These are phyloP conservation scores for Petrocephalus zakoni DNA, from an alignment of 2,113 vertebrate species.

Conservation along the genomic window DNA sequence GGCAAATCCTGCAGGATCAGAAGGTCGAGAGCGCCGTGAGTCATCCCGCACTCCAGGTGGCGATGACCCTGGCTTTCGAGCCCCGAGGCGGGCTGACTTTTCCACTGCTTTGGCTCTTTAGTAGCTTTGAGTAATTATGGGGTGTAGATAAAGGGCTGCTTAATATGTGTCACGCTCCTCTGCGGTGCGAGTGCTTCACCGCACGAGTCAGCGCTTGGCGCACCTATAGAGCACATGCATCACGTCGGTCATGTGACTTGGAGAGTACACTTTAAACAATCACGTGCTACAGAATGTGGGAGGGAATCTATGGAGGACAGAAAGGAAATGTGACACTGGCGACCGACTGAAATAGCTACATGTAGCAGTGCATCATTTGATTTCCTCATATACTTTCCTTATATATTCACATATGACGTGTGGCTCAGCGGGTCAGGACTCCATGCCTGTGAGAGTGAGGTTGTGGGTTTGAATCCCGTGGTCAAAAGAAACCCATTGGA, in stretches of 20 bases:
- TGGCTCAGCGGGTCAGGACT: neutral
- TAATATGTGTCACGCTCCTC: neutral
- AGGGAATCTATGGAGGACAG: neutral
- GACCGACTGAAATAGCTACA: neutral
- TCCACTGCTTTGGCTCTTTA: neutral
- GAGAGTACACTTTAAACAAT: neutral
- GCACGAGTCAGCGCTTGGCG: neutral
- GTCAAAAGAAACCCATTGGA: neutral
- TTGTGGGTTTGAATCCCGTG: neutral
- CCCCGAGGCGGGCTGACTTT: neutral
- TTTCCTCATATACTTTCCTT: neutral
- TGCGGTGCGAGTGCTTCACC: neutral
- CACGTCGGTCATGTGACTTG: neutral
- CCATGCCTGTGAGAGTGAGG: neutral
- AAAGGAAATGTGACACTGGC: neutral
- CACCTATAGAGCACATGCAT: neutral
- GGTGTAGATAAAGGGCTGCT: neutral
- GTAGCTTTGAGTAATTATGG: neutral
- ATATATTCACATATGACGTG: neutral
- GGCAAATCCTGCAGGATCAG: conserved; percentile 65
- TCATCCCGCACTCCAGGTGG: neutral
- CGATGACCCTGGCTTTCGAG: neutral
- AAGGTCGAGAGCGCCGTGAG: neutral
- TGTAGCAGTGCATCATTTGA: neutral
- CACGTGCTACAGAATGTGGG: neutral